Evolutionary conservation across 2,113 vertebrate species (phyloP).

Genomic region (Dasyurus viverrinus): DNA sequence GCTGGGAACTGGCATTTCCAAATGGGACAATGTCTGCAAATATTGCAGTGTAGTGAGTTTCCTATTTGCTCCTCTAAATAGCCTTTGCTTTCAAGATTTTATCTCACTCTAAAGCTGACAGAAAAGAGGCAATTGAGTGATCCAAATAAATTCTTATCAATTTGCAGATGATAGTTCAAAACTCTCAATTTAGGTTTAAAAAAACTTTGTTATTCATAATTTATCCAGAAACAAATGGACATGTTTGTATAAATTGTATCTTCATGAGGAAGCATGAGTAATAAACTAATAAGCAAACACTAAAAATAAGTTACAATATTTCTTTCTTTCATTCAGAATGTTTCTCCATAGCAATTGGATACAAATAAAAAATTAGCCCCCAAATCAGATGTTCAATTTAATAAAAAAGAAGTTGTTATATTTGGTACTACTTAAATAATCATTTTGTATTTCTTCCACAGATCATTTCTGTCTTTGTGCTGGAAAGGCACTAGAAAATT

Average conservation of each 20-base stretch:
- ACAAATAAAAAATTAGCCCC: constrained; percentile 35
- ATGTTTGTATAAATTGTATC: constrained; percentile 42
- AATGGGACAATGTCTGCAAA: neutral
- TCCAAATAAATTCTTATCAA: constrained; percentile 1
- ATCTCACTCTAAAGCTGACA: neutral
- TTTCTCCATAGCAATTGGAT: constrained; percentile 36
- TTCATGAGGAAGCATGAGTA: constrained; percentile 45
- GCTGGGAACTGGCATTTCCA: neutral
- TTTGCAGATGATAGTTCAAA: constrained; percentile 50
- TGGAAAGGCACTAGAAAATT: constrained; percentile 38
- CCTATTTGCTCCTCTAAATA: neutral
- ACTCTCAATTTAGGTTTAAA: constrained; percentile 55
- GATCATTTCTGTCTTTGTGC: constrained; percentile 3
- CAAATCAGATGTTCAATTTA: constrained; percentile 1
- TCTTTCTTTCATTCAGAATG: constrained; percentile 45
- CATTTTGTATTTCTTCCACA: constrained; percentile 47
- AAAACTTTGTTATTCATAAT: constrained; percentile 40
- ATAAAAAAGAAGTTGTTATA: constrained; percentile 31
- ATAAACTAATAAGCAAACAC: constrained; percentile 57
- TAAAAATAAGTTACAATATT: constrained; percentile 48
- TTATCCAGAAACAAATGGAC: constrained; percentile 50
- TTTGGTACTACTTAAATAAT: constrained; percentile 45
- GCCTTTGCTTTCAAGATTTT: neutral
- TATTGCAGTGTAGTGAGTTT: neutral
- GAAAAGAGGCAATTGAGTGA: neutral